Evolutionary conservation across 1,140 invertebrate genomes (phyloP).

Genomic region (Idris sp.): DNA sequence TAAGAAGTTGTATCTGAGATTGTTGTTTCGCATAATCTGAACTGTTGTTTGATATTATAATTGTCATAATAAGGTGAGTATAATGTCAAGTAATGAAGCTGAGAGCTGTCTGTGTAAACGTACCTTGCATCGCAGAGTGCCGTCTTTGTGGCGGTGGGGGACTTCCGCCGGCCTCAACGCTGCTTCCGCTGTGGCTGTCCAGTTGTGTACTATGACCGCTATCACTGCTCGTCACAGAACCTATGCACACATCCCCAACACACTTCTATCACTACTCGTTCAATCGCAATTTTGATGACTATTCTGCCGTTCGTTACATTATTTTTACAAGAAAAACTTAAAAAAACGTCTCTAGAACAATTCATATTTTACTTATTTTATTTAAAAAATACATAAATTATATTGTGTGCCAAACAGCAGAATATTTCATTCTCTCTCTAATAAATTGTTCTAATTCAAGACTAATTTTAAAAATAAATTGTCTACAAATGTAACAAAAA

Average conservation of each 20-base stretch:
- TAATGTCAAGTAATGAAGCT: conserved; percentile 54
- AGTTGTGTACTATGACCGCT: conserved; percentile 90
- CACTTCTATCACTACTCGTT: conserved; percentile 75
- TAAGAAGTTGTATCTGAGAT: conserved; percentile 9
- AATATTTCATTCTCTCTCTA: conserved; percentile 33
- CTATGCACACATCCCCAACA: conserved; percentile 79
- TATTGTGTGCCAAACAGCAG: conserved; percentile 13
- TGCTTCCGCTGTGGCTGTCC: conserved; percentile 84
- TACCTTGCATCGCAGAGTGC: conserved; percentile 80
- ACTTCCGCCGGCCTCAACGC: conserved; percentile 79
- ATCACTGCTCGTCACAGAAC: conserved; percentile 90
- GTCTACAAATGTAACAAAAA: conserved; percentile 34
- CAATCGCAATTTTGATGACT: conserved; percentile 36
- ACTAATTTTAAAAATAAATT: conserved; percentile 16
- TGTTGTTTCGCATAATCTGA: conserved; percentile 18
- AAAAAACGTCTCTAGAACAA: too few species aligned
- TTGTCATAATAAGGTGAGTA: conserved; percentile 39
- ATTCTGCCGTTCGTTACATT: conserved; percentile 10
- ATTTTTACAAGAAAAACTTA: too few species aligned
- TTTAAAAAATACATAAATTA: too few species aligned
- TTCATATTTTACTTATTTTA: background rate
- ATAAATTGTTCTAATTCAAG: too few species aligned
- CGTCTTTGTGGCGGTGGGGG: conserved; percentile 77
- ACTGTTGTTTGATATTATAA: conserved; percentile 15
- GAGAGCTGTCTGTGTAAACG: conserved; percentile 61